phyloP scores from a whole-genome alignment of 2,113 vertebrate genomes.

The Clarias macrocephalus region DNA sequence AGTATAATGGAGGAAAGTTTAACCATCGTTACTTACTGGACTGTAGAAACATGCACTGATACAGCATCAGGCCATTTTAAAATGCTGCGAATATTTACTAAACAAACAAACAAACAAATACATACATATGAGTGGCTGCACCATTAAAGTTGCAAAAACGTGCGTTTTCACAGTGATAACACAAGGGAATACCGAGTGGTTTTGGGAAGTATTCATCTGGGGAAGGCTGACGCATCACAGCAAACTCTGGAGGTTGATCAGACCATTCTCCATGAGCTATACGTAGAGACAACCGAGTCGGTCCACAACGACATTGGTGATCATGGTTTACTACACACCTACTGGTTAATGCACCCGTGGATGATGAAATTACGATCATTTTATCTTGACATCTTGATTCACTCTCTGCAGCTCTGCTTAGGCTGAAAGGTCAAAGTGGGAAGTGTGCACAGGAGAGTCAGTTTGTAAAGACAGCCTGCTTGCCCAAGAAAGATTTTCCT shows the following conservation, averaged over 20 bases:
- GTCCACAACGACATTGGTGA: conserved; percentile 88
- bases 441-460: conserved; percentile 86
- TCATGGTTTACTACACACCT: conserved; percentile 14
- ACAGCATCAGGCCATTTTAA: not conserved
- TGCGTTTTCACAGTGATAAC: conserved; percentile 53
- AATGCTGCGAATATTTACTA: not conserved
- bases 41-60: not conserved
- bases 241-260: conserved; percentile 78
- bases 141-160: not conserved
- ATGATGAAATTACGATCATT: not conserved
- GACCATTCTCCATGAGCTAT: conserved; percentile 73
- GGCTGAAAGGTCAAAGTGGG: conserved; percentile 74
- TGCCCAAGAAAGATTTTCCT: conserved; percentile 74
- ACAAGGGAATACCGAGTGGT: conserved; percentile 72
- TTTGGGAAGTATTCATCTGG: conserved; percentile 76
- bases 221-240: conserved; percentile 60
- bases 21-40: not conserved
- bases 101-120: not conserved
- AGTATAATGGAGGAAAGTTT: not conserved
- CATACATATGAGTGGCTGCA: not conserved
- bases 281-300: conserved; percentile 59
- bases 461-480: conserved; percentile 83
- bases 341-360: not conserved
- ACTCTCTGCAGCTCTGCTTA: conserved; percentile 77
- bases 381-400: not conserved